phyloP scores from a whole-genome alignment of 1,140 invertebrate species.

The Solen grandis region DNA sequence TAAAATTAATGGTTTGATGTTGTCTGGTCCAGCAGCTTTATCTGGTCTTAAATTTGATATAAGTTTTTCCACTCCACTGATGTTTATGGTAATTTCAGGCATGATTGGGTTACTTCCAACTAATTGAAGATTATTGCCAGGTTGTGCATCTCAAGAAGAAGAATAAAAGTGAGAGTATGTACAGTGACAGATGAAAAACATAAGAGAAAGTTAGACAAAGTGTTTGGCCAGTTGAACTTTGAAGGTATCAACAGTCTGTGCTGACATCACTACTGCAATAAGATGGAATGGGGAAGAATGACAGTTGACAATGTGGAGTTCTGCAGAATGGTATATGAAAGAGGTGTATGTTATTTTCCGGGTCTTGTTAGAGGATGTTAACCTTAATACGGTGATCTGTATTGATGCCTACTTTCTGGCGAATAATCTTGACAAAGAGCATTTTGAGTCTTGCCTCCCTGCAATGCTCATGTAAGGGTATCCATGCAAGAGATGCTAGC shows the following conservation, averaged over 20 bases:
- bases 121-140: constrained; percentile 4
- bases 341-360: neutral
- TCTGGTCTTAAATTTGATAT: too few species aligned
- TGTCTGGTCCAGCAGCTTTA: too few species aligned
- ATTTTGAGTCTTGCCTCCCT: constrained; percentile 11
- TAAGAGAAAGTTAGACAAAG: neutral
- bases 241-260: neutral
- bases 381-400: neutral
- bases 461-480: neutral
- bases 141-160: neutral
- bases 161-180: constrained; percentile 2
- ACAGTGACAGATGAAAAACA: neutral
- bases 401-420: constrained; percentile 15
- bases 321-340: constrained; percentile 18
- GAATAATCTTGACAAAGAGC: constrained; percentile 40
- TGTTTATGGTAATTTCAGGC: too few species aligned
- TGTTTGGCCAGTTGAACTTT: neutral
- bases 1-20: too few species aligned
- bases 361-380: neutral
- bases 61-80: too few species aligned
- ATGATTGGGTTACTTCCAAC: too few species aligned
- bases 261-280: neutral
- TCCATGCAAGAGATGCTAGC: constrained; percentile 18
- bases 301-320: neutral
- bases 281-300: constrained; percentile 21